A percentile compares a stretch with the other conserved stretches of the same genome.
phyloP scores from a whole-genome alignment of 2,113 vertebrate species.

The Podiceps cristatus region DNA sequence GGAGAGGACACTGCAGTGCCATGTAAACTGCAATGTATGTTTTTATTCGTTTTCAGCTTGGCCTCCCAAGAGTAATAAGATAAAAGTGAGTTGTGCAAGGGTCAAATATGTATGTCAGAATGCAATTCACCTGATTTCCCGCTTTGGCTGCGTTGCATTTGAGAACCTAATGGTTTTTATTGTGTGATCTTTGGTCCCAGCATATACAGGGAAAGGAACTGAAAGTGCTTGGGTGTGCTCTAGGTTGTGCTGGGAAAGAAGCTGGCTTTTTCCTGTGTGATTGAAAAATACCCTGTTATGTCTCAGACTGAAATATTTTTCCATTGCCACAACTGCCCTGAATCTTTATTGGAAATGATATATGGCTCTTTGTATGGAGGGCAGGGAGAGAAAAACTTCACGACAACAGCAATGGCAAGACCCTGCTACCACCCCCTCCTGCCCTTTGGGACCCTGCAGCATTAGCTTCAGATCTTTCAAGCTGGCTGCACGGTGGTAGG shows the following conservation, averaged over 20 bases:
- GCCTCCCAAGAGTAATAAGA: not conserved
- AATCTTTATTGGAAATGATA: not conserved
- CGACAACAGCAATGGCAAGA: fast-evolving
- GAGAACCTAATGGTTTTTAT: not conserved
- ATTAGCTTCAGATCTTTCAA: not conserved
- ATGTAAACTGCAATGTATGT: not conserved
- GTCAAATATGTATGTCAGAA: not conserved
- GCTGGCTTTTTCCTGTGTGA: not conserved
- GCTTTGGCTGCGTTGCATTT: not conserved
- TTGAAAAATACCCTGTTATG: not conserved
- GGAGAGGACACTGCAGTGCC: not conserved
- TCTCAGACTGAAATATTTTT: not conserved
- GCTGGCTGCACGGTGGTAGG: not conserved
- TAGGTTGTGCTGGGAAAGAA: not conserved
- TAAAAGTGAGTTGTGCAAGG: not conserved
- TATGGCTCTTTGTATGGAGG: not conserved
- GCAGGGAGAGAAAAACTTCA: not conserved
- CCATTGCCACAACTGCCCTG: not conserved
- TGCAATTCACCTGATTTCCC: not conserved
- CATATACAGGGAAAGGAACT: not conserved
- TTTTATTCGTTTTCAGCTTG: not conserved
- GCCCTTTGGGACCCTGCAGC: not conserved
- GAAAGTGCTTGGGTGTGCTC: not conserved
- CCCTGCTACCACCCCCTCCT: not conserved
- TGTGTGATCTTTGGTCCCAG: not conserved